Percentiles rank a stretch among this genome's conserved stretches.
phyloP scores from a whole-genome alignment of 1,140 invertebrate genomes.

The Cyclina sinensis region DNA sequence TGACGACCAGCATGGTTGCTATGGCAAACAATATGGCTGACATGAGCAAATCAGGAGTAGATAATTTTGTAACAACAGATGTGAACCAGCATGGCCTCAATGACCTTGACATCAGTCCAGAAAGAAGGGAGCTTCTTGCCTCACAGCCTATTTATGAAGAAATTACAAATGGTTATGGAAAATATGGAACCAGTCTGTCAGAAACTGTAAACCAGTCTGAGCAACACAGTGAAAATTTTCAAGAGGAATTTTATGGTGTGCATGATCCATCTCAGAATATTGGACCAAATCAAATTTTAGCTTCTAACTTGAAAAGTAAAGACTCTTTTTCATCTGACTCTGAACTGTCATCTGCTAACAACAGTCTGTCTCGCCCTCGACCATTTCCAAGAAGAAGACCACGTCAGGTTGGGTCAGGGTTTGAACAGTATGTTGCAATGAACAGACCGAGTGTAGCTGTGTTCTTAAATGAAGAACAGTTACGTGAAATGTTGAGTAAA shows the following conservation, averaged over 20 bases:
- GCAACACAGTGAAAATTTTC: neutral
- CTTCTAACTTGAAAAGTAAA: slow-evolving; percentile 33
- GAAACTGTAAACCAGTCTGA: neutral
- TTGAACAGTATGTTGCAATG: slow-evolving; percentile 84
- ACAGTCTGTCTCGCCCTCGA: slow-evolving; percentile 78
- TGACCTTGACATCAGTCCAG: slow-evolving; percentile 69
- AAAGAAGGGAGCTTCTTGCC: slow-evolving; percentile 76
- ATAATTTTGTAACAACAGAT: neutral
- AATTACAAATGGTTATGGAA: slow-evolving; percentile 78
- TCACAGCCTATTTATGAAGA: slow-evolving; percentile 85
- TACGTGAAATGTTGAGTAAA: slow-evolving; percentile 79
- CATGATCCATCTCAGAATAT: slow-evolving; percentile 62
- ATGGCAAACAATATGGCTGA: slow-evolving; percentile 56
- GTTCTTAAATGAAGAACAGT: slow-evolving; percentile 76
- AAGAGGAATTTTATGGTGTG: slow-evolving; percentile 45
- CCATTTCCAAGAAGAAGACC: slow-evolving; percentile 78
- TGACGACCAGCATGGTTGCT: slow-evolving; percentile 52
- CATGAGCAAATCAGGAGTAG: slow-evolving; percentile 35
- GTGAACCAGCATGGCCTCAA: neutral
- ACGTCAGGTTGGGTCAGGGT: slow-evolving; percentile 72
- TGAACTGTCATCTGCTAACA: slow-evolving; percentile 75
- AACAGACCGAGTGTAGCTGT: slow-evolving; percentile 80
- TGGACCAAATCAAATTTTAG: neutral
- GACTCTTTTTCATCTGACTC: slow-evolving; percentile 78
- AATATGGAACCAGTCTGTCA: slow-evolving; percentile 49